These are phyloP conservation scores for Heliocidaris tuberculata DNA, from an alignment of 35 echinoderm and acorn worm species.

Conservation along the genomic window DNA sequence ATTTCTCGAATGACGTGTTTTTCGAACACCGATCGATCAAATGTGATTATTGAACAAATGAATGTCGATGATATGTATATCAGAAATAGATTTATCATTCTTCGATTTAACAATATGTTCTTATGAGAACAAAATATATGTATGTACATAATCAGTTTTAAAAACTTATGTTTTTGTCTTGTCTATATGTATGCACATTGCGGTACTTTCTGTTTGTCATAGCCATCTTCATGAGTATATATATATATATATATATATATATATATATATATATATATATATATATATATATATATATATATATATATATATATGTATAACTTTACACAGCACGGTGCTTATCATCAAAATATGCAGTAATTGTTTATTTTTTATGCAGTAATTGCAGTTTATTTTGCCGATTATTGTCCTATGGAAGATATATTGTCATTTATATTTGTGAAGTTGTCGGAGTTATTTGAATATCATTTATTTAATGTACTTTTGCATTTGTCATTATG, in stretches of 20 bases:
- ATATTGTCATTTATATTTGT: not conserved
- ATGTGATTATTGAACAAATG: not conserved
- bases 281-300: not conserved
- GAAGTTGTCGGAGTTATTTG: not conserved
- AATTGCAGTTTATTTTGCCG: not conserved
- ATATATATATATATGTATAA: not conserved
- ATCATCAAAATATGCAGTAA: not conserved
- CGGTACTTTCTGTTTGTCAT: not conserved
- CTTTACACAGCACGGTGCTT: not conserved
- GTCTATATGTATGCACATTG: not conserved
- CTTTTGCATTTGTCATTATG: not conserved
- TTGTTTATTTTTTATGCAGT: not conserved
- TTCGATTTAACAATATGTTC: not conserved
- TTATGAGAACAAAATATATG: not conserved
- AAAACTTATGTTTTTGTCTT: not conserved
- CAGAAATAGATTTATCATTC: not conserved
- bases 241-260: not conserved
- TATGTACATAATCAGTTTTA: not conserved
- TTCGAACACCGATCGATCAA: not conserved
- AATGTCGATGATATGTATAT: not conserved
- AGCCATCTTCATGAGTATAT: not conserved
- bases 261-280: not conserved
- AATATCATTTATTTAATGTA: not conserved
- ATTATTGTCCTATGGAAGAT: not conserved
- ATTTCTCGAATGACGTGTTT: constrained; percentile 7